Percentiles rank a stretch among this genome's conserved stretches.
Evolutionary conservation across 2,888 invertebrate species (phyloP).

Genomic region (Tineola bisselliella): DNA sequence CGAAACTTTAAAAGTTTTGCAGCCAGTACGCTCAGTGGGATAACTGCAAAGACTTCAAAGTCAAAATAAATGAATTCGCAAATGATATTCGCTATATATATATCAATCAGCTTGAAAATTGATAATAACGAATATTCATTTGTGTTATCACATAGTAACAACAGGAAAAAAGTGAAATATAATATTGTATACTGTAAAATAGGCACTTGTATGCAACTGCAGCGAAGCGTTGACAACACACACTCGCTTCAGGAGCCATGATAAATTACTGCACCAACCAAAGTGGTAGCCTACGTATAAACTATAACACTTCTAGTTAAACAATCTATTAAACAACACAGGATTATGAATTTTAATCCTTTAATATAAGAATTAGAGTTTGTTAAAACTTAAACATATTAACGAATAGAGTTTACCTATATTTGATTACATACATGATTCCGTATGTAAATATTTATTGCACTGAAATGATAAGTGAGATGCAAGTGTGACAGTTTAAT

Average conservation of each 20-base stretch:
- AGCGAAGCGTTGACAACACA: slow-evolving; percentile 13
- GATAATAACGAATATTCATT: not conserved
- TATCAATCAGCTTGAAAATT: too few species aligned
- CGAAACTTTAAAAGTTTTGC: too few species aligned
- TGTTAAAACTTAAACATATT: not conserved
- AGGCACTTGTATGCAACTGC: slow-evolving; percentile 6
- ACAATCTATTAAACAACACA: slow-evolving; percentile 26
- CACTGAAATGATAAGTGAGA: not conserved
- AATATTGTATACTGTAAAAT: not conserved
- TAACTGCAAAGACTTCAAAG: too few species aligned
- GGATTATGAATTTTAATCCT: slow-evolving; percentile 31
- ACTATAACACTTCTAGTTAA: not conserved
- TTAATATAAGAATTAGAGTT: slow-evolving; percentile 15
- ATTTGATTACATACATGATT: not conserved
- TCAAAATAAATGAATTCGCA: too few species aligned
- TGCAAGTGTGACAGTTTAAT: not conserved
- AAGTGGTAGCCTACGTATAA: slow-evolving; percentile 9
- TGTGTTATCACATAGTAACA: not conserved
- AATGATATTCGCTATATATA: too few species aligned
- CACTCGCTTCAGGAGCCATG: slow-evolving; percentile 11
- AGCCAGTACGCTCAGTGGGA: too few species aligned
- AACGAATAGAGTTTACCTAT: not conserved
- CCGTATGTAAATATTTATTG: not conserved
- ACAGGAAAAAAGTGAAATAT: not conserved
- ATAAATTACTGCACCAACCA: slow-evolving; percentile 13